A percentile compares a stretch with the other conserved stretches of the same genome.
phyloP scores from a whole-genome alignment of 2,888 invertebrate genomes.

The Prionchulus punctatus region DNA sequence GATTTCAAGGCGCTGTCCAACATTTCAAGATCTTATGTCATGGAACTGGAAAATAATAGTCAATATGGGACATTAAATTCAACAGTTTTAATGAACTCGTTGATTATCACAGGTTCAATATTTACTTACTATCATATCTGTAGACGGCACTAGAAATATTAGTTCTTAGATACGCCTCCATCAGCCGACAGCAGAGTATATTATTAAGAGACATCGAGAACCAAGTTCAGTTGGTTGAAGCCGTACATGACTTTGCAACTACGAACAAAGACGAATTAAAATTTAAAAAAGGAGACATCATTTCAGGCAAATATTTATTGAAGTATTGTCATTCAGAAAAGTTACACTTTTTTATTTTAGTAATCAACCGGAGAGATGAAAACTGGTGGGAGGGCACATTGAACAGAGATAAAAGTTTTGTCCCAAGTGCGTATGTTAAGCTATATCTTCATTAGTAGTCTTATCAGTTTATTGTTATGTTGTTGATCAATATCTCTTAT shows the following conservation, averaged over 20 bases:
- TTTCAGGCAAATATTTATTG: slow-evolving; percentile 52
- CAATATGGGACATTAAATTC: slow-evolving; percentile 98
- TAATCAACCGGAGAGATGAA: slow-evolving; percentile 74
- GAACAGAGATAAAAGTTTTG: slow-evolving; percentile 81
- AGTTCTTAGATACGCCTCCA: slow-evolving; percentile 9
- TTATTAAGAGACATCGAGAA: slow-evolving; percentile 86
- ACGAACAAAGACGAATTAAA: slow-evolving; percentile 94
- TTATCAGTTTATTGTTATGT: too few species aligned
- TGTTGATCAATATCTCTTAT: too few species aligned
- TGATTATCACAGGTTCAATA: slow-evolving; percentile 58
- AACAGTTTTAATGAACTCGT: slow-evolving; percentile 95
- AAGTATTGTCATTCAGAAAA: too few species aligned
- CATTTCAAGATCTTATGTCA: slow-evolving; percentile 95
- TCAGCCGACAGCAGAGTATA: slow-evolving; percentile 82
- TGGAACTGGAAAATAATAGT: slow-evolving; percentile 95
- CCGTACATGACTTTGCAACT: slow-evolving; percentile 92
- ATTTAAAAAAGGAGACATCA: slow-evolving; percentile 90
- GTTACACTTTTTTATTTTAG: slow-evolving; percentile 17
- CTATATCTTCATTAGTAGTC: slow-evolving; percentile 19
- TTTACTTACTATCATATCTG: neutral
- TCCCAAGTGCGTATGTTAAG: slow-evolving; percentile 87
- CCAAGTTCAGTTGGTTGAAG: slow-evolving; percentile 83
- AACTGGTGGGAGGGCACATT: slow-evolving; percentile 78
- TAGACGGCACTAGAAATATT: neutral
- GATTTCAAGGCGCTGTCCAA: slow-evolving; percentile 85